phyloP scores from a whole-genome alignment of 92 coral and sea anemone species.

The Micromussa lordhowensis region DNA sequence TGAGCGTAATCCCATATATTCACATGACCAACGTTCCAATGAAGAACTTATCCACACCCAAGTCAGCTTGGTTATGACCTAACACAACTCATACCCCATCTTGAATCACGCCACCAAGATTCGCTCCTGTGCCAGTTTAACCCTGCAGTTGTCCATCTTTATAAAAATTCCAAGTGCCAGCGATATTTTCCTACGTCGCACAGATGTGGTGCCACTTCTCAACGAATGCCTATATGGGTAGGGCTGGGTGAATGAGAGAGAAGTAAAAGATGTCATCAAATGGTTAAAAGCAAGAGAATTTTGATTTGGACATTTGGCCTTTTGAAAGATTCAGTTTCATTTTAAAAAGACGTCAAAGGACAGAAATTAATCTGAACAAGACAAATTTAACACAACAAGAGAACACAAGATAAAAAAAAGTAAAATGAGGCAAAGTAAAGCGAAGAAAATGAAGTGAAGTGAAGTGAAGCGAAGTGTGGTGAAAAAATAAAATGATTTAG shows the following conservation, averaged over 20 bases:
- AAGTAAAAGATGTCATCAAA: not conserved
- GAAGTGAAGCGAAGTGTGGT: no score
- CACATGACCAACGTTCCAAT: not conserved
- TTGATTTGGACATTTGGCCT: no score
- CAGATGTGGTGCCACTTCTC: slow-evolving; percentile 7
- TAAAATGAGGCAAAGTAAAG: no score
- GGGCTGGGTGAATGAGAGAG: not conserved
- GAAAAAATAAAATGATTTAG: no score
- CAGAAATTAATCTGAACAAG: no score
- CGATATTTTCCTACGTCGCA: not conserved
- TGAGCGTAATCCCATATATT: slow-evolving; percentile 1
- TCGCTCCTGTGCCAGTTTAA: not conserved
- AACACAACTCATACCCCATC: not conserved
- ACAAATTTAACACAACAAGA: no score
- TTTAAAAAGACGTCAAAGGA: no score
- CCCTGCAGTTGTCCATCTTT: not conserved
- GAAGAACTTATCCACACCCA: not conserved
- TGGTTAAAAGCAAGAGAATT: no score
- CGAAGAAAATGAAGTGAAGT: no score
- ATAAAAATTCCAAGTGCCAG: not conserved
- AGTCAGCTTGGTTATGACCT: not conserved
- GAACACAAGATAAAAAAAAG: no score
- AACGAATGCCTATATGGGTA: not conserved
- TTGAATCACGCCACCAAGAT: not conserved
- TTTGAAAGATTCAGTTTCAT: no score